A percentile compares a stretch with the other conserved stretches of the same genome.
Conservation (phyloP, 1,140 invertebrate species). For the Heliconius melpomene region DNA sequence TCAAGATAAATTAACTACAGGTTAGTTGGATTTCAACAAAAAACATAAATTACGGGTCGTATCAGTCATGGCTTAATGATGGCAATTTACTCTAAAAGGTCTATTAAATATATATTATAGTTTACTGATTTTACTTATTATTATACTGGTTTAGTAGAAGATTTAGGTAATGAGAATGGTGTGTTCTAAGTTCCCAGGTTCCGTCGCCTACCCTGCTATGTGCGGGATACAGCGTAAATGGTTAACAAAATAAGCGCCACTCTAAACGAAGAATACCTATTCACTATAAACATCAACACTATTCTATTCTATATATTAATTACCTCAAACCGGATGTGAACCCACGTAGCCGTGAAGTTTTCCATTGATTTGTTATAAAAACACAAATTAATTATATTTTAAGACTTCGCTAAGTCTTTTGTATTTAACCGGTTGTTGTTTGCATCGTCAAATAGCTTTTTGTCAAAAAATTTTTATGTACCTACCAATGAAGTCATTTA, state of each 20-base stretch:
- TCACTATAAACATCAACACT: too few species aligned
- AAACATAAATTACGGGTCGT: background rate
- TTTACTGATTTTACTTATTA: background rate
- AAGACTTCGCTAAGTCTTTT: background rate
- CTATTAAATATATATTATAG: background rate
- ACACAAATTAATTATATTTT: background rate
- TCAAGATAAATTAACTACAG: background rate
- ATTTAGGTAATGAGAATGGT: background rate
- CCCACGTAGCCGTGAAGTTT: background rate
- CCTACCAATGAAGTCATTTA: background rate
- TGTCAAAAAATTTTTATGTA: background rate
- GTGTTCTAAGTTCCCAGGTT: background rate
- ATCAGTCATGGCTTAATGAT: background rate
- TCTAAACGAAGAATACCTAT: too few species aligned
- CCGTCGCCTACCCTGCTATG: background rate
- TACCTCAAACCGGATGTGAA: background rate
- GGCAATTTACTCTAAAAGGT: background rate
- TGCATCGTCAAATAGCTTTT: background rate
- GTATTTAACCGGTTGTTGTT: background rate
- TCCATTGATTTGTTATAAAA: background rate
- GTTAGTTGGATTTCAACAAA: background rate
- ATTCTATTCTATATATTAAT: background rate
- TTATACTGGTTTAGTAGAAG: background rate
- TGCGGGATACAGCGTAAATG: background rate
- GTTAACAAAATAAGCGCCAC: too few species aligned